Percentiles rank a stretch among this genome's conserved stretches.
phyloP scores from a whole-genome alignment of 23 tunicate genomes.

The Trididemnum miniatum region DNA sequence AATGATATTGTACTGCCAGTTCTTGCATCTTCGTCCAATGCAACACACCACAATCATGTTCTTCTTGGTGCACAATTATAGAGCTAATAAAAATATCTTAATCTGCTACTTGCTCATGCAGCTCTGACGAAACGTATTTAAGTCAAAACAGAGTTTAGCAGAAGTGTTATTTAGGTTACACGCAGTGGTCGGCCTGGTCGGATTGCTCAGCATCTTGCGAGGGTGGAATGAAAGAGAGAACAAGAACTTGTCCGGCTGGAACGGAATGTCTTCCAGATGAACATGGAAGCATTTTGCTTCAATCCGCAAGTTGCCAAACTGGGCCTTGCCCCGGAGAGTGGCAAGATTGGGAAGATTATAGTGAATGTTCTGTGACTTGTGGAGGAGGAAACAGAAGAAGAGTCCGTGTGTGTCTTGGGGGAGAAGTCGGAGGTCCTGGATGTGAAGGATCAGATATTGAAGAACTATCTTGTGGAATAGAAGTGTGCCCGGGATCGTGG shows the following conservation, averaged over 20 bases:
- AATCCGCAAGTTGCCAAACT: slow-evolving; percentile 9
- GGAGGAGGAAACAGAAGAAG: slow-evolving; percentile 25
- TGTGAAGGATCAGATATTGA: slow-evolving; percentile 26
- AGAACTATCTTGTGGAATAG: neutral
- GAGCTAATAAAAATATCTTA: too few species aligned
- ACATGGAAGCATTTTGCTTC: slow-evolving; percentile 16
- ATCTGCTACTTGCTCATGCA: too few species aligned
- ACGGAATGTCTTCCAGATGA: slow-evolving; percentile 34
- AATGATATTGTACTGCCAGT: too few species aligned
- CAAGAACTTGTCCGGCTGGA: slow-evolving; percentile 23
- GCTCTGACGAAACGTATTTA: too few species aligned
- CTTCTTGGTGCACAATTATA: too few species aligned
- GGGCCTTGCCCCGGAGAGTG: slow-evolving; percentile 46
- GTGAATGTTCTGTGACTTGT: slow-evolving; percentile 28
- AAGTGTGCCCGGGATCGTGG: slow-evolving; percentile 52
- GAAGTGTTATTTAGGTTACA: slow-evolving; percentile 13
- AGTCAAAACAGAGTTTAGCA: too few species aligned
- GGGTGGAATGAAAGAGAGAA: slow-evolving; percentile 26
- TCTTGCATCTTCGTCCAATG: too few species aligned
- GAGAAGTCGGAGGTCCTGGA: slow-evolving; percentile 43
- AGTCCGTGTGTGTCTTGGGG: slow-evolving; percentile 32
- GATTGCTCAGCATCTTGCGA: slow-evolving; percentile 37
- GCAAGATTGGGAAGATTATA: slow-evolving; percentile 31
- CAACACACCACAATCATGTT: too few species aligned
- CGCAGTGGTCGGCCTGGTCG: slow-evolving; percentile 41